Evolutionary conservation across 2,113 vertebrate genomes (phyloP), one percentile per base, ranked within the genome.

Genomic region (Diadophis punctatus): DNA sequence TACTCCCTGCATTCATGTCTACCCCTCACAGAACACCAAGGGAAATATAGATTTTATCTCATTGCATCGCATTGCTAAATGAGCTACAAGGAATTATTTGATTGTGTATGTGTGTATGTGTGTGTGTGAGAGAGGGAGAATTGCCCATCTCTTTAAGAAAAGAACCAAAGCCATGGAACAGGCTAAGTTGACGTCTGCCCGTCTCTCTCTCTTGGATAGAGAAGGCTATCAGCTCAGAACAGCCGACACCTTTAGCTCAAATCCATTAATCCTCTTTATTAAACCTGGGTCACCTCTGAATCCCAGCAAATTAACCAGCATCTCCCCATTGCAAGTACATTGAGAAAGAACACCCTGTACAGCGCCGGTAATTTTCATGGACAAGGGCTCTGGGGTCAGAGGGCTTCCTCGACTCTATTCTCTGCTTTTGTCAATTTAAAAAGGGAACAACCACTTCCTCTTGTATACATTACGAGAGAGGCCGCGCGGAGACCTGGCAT

Each of bases 181-280:
- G 93, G 49, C 96, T 93, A 95, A 95, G 91, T 91, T 12, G 74
- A 9, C 91, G 95, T 60, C 94, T 22, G 95, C 96, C 53, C 46
- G 3, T 46, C 46, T 0, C 56, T 92, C 95, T 92, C 95, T 97
- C 97, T 98, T 96, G 92, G 93, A 93, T 97, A 96, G 95, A 97
- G 97, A 96, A 97, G 95, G 96, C 97, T 98, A 98, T 98, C 98
- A 97, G 97, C 97, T 95, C 95, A 90, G 96, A 97, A 97, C 98
- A 98, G 98, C 97, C 93, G 94, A 97, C 97, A 98, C 98, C 97
- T 98, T 97, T 97, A 97, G 96, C 97, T 97, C 97, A 97, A 97
- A 98, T 98, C 97, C 97, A 98, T 98, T 98, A 98, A 98, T 98
- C 97, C 97, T 98, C 97, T 98, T 98, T 97, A 98, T 98, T 98